These are phyloP conservation scores for Ophion obscuratus DNA, from an alignment of 2,888 invertebrate species.

Conservation along the genomic window DNA sequence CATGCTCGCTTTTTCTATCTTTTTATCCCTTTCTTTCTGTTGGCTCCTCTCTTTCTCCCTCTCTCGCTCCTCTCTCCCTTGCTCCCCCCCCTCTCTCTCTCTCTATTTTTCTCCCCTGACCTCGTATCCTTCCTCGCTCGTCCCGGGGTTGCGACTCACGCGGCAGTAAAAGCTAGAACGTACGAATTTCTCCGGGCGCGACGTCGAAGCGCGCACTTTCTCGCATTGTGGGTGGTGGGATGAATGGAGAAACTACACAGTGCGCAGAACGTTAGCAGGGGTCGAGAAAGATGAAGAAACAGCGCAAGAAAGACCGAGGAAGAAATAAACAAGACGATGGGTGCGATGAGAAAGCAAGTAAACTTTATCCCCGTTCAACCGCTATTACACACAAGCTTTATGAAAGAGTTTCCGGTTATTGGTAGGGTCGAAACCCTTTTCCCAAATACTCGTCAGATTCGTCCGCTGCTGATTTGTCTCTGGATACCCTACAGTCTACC, in stretches of 20 bases:
- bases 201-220: constrained; percentile 56
- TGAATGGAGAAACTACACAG: constrained; percentile 28
- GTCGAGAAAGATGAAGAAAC: constrained; percentile 45
- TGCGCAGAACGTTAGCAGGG: constrained; percentile 20
- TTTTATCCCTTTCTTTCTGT: constrained; percentile 29
- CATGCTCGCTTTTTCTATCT: constrained; percentile 70
- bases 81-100: constrained; percentile 39
- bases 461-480: constrained; percentile 7
- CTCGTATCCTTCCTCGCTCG: constrained; percentile 22
- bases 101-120: background rate
- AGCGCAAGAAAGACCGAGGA: constrained; percentile 24
- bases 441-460: constrained; percentile 40
- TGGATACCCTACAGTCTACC: constrained; percentile 4
- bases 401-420: constrained; percentile 57
- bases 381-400: constrained; percentile 34
- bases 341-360: constrained; percentile 26
- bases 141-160: constrained; percentile 50
- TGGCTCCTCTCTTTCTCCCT: constrained; percentile 3
- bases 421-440: constrained; percentile 44
- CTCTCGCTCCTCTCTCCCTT: background rate
- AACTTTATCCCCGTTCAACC: constrained; percentile 26
- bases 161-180: constrained; percentile 74
- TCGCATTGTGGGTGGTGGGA: constrained; percentile 15
- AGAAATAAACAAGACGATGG: constrained; percentile 51
- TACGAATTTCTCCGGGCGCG: constrained; percentile 70